Percentiles rank a stretch among this genome's conserved stretches.
Evolutionary conservation across 2,797 vertebrate genomes (phyloP).

Genomic region (Sebastes kiyomatsui): DNA sequence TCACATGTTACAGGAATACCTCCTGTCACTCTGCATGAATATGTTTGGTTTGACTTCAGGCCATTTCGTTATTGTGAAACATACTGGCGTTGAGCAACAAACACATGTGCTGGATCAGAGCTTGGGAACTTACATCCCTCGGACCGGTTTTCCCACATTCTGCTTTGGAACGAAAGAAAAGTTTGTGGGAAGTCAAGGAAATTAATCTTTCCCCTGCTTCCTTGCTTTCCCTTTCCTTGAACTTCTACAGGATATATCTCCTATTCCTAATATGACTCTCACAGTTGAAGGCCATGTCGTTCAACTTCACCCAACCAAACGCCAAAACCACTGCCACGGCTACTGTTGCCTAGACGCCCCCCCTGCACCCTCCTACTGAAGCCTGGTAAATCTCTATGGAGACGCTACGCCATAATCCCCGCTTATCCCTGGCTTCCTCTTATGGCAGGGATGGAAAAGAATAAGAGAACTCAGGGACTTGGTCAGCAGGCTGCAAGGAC

Average conservation of each 20-base stretch:
- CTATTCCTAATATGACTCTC: not conserved
- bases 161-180: slow-evolving; percentile 13
- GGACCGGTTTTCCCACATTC: slow-evolving; percentile 60
- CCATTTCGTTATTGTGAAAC: slow-evolving; percentile 75
- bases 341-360: slow-evolving; percentile 44
- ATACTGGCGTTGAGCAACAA: slow-evolving; percentile 70
- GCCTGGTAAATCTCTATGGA: slow-evolving; percentile 56
- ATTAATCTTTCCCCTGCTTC: not conserved
- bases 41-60: slow-evolving; percentile 66
- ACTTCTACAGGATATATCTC: not conserved
- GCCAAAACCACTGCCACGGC: slow-evolving; percentile 47
- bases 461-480: slow-evolving; percentile 49
- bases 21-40: slow-evolving; percentile 17
- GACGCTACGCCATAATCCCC: slow-evolving; percentile 64
- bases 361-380: not conserved
- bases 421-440: slow-evolving; percentile 74
- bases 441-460: slow-evolving; percentile 47
- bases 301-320: not conserved
- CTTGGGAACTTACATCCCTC: slow-evolving; percentile 56
- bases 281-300: not conserved
- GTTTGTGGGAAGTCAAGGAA: slow-evolving; percentile 3
- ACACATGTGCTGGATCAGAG: slow-evolving; percentile 69
- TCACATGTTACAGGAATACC: slow-evolving; percentile 38
- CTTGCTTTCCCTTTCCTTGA: not conserved
- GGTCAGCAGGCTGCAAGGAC: slow-evolving; percentile 61